Evolutionary conservation across 2,888 invertebrate species (phyloP), one percentile per base, ranked within the genome.

Genomic region (Melanargia galathea): DNA sequence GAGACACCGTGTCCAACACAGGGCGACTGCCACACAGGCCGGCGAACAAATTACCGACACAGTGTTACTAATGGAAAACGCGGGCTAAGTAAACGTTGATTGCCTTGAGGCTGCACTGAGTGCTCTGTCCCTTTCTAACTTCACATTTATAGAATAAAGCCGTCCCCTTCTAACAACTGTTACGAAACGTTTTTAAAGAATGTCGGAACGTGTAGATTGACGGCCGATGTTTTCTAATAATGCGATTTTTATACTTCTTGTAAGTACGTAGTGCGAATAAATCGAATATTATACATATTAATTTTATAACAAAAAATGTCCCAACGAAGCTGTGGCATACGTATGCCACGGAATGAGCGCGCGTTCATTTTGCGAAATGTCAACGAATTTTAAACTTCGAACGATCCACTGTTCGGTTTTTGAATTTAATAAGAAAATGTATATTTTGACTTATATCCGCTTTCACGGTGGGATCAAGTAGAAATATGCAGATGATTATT

Each of bases 1-100:
- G 46, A 26, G 30, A 49, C 62, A 69, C 75, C 48, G 75, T 71
- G 71, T 64, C 48, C 13, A 62, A 71, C 78, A 75, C 77, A 18
- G 77, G 73, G 73, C 66, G 49, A 30, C 38, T 45, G 59, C 71
- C 61, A 54, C 60, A 72, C 48, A 62, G 54, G 55, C 56, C 54
- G 43, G 45, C 56, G 60, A 62, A 68, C 49, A 26, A 52, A 60
- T 52, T 64, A 64, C 62, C 68, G 63, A 68, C 80, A 75, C 79
- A 66, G 82, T 77, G 73, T 73, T 65, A 72, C 70, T 72, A 74
- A 70, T 84, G 86, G 86, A 87, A 88, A 84, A 80, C 84, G 77
- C 74, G 75, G 71, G 62, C 64, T 69, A 76, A 82, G 87, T 86
- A 88, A 89, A 88, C 90, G 90, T 90, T 81, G 90, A 79, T 90